A percentile compares a stretch with the other conserved stretches of the same genome.
These are phyloP conservation scores for Actinernus sp. DNA, from an alignment of 92 coral and sea anemone genomes.

Conservation along the genomic window DNA sequence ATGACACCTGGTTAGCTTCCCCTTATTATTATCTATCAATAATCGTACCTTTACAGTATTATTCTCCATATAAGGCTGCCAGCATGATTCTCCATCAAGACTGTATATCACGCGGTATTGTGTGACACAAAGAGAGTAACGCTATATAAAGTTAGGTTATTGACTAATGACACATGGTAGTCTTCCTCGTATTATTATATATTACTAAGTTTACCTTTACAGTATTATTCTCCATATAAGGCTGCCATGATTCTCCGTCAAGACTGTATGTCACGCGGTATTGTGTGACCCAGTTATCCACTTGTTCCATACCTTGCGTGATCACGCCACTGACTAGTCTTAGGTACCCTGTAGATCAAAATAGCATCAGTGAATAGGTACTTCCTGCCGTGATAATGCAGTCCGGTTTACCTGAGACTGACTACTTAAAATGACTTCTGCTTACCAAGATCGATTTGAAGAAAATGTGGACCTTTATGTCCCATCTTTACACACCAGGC, in stretches of 20 bases:
- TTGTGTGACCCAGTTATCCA: slow-evolving; percentile 80
- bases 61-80: slow-evolving; percentile 71
- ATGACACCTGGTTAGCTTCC: background rate
- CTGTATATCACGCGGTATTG: slow-evolving; percentile 83
- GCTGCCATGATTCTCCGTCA: slow-evolving; percentile 67
- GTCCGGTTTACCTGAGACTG: too few relatives aligned
- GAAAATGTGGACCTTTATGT: slow-evolving; percentile 52
- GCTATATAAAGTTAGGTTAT: too few relatives aligned
- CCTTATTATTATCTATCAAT: background rate
- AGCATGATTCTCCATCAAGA: slow-evolving; percentile 64
- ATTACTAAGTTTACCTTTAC: slow-evolving; percentile 52
- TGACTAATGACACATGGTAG: background rate
- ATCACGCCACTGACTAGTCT: slow-evolving; percentile 77
- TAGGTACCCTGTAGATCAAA: slow-evolving; percentile 59
- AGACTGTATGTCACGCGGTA: slow-evolving; percentile 72
- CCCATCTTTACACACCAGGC: slow-evolving; percentile 87
- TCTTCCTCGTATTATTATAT: background rate
- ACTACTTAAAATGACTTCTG: too few relatives aligned
- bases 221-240: slow-evolving; percentile 61
- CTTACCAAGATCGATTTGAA: slow-evolving; percentile 87
- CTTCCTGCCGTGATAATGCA: too few relatives aligned
- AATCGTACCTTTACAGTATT: slow-evolving; percentile 65
- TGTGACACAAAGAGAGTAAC: too few relatives aligned
- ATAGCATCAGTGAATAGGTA: too few relatives aligned
- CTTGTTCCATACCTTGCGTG: slow-evolving; percentile 81